Percentiles rank a stretch among this genome's conserved stretches.
phyloP scores from a whole-genome alignment of 2,113 vertebrate genomes.

The Callopanchax toddi region DNA sequence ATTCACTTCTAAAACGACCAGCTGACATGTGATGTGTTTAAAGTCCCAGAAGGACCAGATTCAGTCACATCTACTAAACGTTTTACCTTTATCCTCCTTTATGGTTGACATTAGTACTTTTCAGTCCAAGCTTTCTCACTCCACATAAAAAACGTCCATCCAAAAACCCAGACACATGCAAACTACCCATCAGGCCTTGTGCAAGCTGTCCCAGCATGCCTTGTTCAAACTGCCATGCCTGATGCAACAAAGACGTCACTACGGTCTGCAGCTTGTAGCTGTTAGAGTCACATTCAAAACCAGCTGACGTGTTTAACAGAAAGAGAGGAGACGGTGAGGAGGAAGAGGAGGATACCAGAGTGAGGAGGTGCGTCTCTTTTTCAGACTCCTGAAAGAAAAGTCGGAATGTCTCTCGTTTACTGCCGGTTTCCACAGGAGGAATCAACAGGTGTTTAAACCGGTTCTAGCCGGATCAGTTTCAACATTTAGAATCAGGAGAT shows the following conservation, averaged over 20 bases:
- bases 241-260: slow-evolving; percentile 58
- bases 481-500: no score
- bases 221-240: slow-evolving; percentile 73
- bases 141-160: no score
- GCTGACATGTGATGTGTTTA: no score
- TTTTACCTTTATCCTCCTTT: no score
- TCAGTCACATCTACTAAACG: no score
- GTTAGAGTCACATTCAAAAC: no score
- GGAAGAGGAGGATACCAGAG: slow-evolving; percentile 64
- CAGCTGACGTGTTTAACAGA: slow-evolving; percentile 47
- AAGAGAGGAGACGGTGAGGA: slow-evolving; percentile 34
- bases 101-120: no score
- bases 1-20: no score
- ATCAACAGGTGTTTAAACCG: not conserved
- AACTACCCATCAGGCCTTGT: slow-evolving; percentile 45
- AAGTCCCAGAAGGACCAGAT: no score
- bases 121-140: no score
- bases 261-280: slow-evolving; percentile 35
- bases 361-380: slow-evolving; percentile 50
- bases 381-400: slow-evolving; percentile 72
- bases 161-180: slow-evolving; percentile 58
- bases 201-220: slow-evolving; percentile 71
- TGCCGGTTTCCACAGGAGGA: slow-evolving; percentile 5
- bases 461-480: no score
- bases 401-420: slow-evolving; percentile 49